These are phyloP conservation scores for Brachylomia viminalis DNA, from an alignment of 2,888 invertebrate genomes.

Conservation along the genomic window DNA sequence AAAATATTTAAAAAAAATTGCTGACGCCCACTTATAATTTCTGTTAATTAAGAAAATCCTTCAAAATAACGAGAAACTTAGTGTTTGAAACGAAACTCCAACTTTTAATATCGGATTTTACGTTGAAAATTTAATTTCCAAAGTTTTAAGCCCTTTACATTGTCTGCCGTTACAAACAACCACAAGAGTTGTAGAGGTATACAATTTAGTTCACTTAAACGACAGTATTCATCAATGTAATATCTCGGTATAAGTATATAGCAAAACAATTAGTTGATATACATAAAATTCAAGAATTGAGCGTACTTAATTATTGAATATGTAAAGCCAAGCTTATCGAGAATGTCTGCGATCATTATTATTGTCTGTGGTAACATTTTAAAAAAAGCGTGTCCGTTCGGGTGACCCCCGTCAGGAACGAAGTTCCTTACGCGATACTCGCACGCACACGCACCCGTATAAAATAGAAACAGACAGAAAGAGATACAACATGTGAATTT, in stretches of 20 bases:
- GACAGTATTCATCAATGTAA: background rate
- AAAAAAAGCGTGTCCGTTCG: background rate
- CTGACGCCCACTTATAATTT: background rate
- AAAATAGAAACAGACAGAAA: no score
- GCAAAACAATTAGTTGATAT: background rate
- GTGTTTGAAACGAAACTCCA: slow-evolving; percentile 19
- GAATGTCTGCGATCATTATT: background rate
- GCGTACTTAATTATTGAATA: background rate
- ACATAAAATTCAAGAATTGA: no score
- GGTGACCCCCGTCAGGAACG: no score
- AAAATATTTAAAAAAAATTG: background rate
- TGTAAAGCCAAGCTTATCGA: background rate
- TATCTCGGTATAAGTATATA: background rate
- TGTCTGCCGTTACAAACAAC: slow-evolving; percentile 27
- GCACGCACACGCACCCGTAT: no score
- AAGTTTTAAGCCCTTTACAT: slow-evolving; percentile 39
- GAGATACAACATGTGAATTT: no score
- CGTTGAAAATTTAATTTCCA: slow-evolving; percentile 25
- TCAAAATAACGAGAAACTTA: slow-evolving; percentile 8
- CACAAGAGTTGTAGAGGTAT: background rate
- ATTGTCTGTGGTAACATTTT: no score
- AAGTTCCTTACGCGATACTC: no score
- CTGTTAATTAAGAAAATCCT: slow-evolving; percentile 3
- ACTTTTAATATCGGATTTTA: slow-evolving; percentile 40
- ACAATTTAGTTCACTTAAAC: slow-evolving; percentile 9